These are phyloP conservation scores for Candidula unifasciata DNA, from an alignment of 2,888 invertebrate genomes.

Conservation along the genomic window DNA sequence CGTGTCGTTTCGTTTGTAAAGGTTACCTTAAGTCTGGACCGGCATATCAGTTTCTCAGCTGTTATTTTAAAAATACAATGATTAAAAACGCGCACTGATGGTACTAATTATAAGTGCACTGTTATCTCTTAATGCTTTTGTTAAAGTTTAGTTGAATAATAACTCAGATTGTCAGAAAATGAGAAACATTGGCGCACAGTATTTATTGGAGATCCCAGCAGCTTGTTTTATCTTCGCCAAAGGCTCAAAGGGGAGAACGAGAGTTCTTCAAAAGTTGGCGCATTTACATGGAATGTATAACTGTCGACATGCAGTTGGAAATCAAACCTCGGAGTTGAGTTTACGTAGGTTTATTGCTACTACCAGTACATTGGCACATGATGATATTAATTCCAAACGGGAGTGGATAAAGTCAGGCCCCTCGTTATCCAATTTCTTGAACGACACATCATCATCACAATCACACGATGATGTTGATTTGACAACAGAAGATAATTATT, in stretches of 20 bases:
- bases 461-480: background rate
- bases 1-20: background rate
- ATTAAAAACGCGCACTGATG: too few relatives aligned
- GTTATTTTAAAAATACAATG: too few relatives aligned
- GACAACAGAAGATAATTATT: slow-evolving; percentile 15
- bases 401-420: slow-evolving; percentile 22
- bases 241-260: background rate
- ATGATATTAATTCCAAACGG: background rate
- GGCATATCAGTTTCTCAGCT: too few relatives aligned
- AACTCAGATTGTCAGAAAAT: background rate
- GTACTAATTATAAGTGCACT: background rate
- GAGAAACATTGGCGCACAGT: background rate
- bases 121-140: background rate
- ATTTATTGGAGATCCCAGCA: background rate
- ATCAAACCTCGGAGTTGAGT: background rate
- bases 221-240: background rate
- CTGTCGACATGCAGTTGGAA: background rate
- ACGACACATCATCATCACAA: background rate
- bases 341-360: background rate
- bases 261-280: background rate
- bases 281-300: background rate
- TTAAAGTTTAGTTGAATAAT: background rate
- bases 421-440: slow-evolving; percentile 29
- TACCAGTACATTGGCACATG: background rate
- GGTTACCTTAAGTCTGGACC: background rate